Percentiles rank a stretch among this genome's conserved stretches.
Conservation (phyloP, 2,797 vertebrate genomes). For the Sitta carolinensis region DNA sequence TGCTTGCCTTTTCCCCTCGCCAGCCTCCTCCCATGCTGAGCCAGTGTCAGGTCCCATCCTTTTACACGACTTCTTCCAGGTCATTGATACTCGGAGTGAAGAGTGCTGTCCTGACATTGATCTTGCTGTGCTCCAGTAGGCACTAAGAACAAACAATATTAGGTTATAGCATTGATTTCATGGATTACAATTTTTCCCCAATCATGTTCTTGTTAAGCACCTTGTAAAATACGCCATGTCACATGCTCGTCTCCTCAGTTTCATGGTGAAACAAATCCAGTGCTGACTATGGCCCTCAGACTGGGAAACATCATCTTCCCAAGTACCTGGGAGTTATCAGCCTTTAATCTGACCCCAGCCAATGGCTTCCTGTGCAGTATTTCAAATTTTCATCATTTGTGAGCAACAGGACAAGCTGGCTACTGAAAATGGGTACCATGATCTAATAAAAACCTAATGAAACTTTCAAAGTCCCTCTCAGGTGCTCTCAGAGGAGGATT, state of each 20-base stretch:
- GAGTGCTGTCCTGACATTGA: conserved; percentile 69
- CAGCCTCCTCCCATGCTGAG: neutral
- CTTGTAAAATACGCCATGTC: conserved; percentile 34
- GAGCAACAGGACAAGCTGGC: neutral
- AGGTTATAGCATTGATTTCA: conserved; percentile 71
- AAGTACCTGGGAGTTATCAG: neutral
- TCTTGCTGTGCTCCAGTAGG: conserved; percentile 64
- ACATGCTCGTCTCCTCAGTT: neutral
- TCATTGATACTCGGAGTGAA: conserved; percentile 67
- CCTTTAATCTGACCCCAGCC: neutral
- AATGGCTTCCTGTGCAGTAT: neutral
- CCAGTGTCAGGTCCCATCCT: neutral
- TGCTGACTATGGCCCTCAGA: neutral
- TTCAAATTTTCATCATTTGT: conserved; percentile 21
- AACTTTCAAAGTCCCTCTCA: conserved; percentile 42
- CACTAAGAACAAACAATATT: conserved; percentile 64
- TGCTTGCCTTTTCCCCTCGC: neutral
- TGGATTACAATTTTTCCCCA: conserved; percentile 64
- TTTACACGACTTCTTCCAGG: conserved; percentile 28
- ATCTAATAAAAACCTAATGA: conserved; percentile 32
- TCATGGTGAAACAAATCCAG: neutral
- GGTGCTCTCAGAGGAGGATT: neutral
- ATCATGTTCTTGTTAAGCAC: conserved; percentile 65
- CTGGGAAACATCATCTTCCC: neutral
- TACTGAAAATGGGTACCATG: neutral